These are phyloP conservation scores for Atopsyche davidsoni DNA, from an alignment of 1,140 invertebrate genomes.

Conservation along the genomic window DNA sequence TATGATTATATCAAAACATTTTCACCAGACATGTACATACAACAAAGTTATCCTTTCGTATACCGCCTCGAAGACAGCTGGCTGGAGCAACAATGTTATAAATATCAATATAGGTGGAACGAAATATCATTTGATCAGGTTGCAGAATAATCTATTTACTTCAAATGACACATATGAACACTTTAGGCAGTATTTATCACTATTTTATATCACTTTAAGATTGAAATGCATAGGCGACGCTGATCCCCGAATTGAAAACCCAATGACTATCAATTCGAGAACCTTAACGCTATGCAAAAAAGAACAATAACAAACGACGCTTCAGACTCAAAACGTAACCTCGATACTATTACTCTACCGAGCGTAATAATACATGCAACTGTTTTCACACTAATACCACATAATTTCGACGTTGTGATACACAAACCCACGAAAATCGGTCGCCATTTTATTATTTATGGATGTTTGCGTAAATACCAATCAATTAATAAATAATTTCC, in stretches of 20 bases:
- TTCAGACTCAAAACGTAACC: conserved; percentile 6
- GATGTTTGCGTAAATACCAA: conserved; percentile 29
- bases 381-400: conserved; percentile 19
- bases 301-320: conserved; percentile 19
- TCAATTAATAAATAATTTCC: conserved; percentile 29
- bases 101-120: conserved; percentile 3
- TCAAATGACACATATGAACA: conserved; percentile 13
- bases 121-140: conserved; percentile 5
- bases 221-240: conserved; percentile 15
- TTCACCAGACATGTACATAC: conserved; percentile 6
- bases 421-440: conserved; percentile 35
- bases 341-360: conserved; percentile 7
- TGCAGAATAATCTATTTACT: background rate
- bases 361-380: conserved; percentile 15
- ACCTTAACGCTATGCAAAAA: conserved; percentile 9
- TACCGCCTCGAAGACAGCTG: conserved; percentile 21
- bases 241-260: conserved; percentile 19
- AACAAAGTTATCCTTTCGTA: conserved; percentile 5
- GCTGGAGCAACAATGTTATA: conserved; percentile 8
- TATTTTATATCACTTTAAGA: conserved; percentile 14
- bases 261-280: conserved; percentile 14
- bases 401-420: conserved; percentile 18
- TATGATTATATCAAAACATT: conserved; percentile 9
- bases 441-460: conserved; percentile 53
- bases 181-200: conserved; percentile 8